Conservation (phyloP, 2,888 invertebrate genomes). For the Phyllotreta cruciferae region DNA sequence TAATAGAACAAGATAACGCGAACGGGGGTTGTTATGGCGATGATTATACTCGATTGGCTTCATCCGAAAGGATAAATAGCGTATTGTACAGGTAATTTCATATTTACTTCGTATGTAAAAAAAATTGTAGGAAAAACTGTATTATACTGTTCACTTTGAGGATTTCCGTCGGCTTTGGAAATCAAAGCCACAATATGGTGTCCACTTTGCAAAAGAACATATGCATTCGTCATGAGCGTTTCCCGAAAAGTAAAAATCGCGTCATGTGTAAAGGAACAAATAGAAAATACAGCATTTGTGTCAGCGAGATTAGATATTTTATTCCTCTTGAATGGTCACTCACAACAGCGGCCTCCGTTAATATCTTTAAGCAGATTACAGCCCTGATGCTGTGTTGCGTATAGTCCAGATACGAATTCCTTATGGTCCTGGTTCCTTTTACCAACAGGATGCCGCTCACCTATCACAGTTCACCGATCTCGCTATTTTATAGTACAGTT, state of each 20-base stretch:
- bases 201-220: conserved; percentile 12
- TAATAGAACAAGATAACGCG: conserved; percentile 7
- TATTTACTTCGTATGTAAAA: too few species aligned
- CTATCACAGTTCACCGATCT: conserved; percentile 45
- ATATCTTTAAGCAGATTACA: conserved; percentile 60
- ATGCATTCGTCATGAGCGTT: conserved; percentile 21
- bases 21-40: conserved; percentile 7
- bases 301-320: conserved; percentile 54
- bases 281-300: conserved; percentile 38
- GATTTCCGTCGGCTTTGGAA: neutral
- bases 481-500: conserved; percentile 28
- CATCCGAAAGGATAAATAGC: neutral
- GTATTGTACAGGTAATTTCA: neutral
- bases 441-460: conserved; percentile 48
- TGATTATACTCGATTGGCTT: neutral
- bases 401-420: conserved; percentile 40
- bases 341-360: conserved; percentile 56
- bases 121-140: too few species aligned
- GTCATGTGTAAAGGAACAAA: conserved; percentile 38
- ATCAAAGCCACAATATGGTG: conserved; percentile 1
- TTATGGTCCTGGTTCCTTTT: conserved; percentile 43
- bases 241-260: conserved; percentile 31
- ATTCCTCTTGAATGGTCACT: conserved; percentile 57
- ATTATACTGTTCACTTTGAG: neutral
- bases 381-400: conserved; percentile 47